Evolutionary conservation across 2,797 vertebrate genomes (phyloP).

Genomic region (Takifugu ocellatus): DNA sequence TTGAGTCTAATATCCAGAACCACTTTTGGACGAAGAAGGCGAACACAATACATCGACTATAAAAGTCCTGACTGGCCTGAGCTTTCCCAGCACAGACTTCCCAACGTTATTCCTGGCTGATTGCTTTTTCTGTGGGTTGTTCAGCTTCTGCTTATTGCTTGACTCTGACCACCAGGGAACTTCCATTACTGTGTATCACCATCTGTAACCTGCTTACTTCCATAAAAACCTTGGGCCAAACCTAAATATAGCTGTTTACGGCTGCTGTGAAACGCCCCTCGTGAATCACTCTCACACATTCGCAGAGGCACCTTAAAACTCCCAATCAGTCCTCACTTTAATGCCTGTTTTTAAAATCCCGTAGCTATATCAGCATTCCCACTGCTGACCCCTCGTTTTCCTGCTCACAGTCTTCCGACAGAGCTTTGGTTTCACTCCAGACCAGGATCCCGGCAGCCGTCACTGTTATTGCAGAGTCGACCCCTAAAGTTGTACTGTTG

Average conservation of each 20-base stretch:
- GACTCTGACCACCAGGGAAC: constrained; percentile 23
- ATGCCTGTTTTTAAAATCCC: not conserved
- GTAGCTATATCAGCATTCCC: not conserved
- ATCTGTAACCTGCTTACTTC: constrained; percentile 23
- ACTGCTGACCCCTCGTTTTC: too few species aligned
- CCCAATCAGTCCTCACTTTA: too few species aligned
- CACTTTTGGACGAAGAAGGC: too few species aligned
- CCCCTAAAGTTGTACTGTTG: too few species aligned
- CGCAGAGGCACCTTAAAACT: too few species aligned
- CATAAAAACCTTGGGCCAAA: constrained; percentile 16
- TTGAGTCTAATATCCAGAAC: too few species aligned
- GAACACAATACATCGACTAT: too few species aligned
- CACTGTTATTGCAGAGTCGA: too few species aligned
- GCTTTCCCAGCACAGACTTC: not conserved
- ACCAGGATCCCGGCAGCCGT: too few species aligned
- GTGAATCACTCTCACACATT: not conserved
- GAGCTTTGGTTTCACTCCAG: too few species aligned
- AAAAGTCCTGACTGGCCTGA: too few species aligned
- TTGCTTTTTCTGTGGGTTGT: constrained; percentile 21
- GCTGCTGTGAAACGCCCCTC: not conserved
- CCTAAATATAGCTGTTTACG: constrained; percentile 2
- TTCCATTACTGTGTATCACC: constrained; percentile 28
- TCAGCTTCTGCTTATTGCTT: constrained; percentile 37
- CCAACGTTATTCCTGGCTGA: constrained; percentile 28
- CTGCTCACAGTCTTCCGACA: too few species aligned